These are phyloP conservation scores for Cephalotes varians DNA, from an alignment of 2,888 invertebrate species.

Conservation along the genomic window DNA sequence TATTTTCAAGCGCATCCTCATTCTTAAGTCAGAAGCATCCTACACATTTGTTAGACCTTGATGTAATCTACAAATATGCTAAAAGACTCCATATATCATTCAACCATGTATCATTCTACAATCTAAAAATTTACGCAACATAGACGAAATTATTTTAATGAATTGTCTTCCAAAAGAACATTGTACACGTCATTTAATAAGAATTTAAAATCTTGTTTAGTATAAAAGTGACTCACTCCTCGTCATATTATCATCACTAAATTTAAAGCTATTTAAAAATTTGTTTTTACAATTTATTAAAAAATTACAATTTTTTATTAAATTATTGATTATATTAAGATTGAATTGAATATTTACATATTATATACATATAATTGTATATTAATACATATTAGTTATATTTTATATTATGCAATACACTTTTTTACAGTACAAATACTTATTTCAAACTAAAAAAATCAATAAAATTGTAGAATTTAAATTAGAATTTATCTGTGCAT, in stretches of 20 bases:
- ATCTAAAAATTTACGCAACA: neutral
- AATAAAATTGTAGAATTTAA: neutral
- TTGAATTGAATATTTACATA: neutral
- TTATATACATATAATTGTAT: neutral
- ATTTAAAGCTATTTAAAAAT: neutral
- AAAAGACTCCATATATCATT: neutral
- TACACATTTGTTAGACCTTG: neutral
- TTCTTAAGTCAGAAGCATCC: neutral
- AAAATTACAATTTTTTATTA: neutral
- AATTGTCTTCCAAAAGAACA: neutral
- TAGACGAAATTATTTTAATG: neutral
- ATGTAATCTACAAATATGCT: constrained; percentile 4
- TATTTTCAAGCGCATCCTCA: neutral
- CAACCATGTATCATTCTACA: neutral
- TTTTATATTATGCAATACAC: neutral
- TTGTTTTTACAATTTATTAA: constrained; percentile 1
- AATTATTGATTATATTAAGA: neutral
- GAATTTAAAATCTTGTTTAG: neutral
- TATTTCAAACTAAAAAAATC: neutral
- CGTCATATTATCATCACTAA: neutral
- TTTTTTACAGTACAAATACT: neutral
- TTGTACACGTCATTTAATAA: neutral
- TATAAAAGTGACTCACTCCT: neutral
- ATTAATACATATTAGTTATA: neutral
- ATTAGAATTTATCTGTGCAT: neutral